These are phyloP conservation scores for Callitettix versicolor DNA, from an alignment of 1,140 invertebrate genomes.

Conservation along the genomic window DNA sequence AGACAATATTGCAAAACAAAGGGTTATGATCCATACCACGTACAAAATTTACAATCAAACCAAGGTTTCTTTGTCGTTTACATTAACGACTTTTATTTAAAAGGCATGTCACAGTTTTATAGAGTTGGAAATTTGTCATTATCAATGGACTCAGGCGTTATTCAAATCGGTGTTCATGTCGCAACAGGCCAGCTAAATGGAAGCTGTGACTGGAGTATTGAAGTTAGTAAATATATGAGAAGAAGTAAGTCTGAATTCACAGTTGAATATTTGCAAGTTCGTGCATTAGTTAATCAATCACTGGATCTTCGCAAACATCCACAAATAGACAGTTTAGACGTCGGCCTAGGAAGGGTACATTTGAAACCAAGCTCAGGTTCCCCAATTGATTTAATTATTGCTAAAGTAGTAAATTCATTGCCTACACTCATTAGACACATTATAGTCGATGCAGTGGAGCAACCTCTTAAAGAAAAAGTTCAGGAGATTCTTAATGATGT, in stretches of 20 bases:
- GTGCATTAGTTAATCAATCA: conserved; percentile 55
- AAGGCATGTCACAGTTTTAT: conserved; percentile 66
- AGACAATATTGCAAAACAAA: conserved; percentile 55
- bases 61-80: conserved; percentile 20
- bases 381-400: conserved; percentile 59
- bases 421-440: conserved; percentile 73
- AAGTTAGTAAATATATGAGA: conserved; percentile 36
- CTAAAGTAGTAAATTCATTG: conserved; percentile 63
- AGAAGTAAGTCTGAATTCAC: conserved; percentile 55
- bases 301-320: conserved; percentile 61
- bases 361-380: conserved; percentile 43
- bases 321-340: conserved; percentile 55
- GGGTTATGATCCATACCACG: conserved; percentile 55
- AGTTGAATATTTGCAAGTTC: conserved; percentile 47
- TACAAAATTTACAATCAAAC: conserved; percentile 16
- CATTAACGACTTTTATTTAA: conserved; percentile 52
- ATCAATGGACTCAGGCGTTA: conserved; percentile 44
- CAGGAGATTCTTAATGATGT: conserved; percentile 57
- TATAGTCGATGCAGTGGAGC: conserved; percentile 71
- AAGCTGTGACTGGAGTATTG: conserved; percentile 50
- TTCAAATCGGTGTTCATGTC: conserved; percentile 53
- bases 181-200: conserved; percentile 67
- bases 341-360: conserved; percentile 73
- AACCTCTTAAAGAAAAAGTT: conserved; percentile 54
- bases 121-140: conserved; percentile 65